Conservation (phyloP, 1,140 invertebrate species). For the Stenopsyche tienmushanensis region DNA sequence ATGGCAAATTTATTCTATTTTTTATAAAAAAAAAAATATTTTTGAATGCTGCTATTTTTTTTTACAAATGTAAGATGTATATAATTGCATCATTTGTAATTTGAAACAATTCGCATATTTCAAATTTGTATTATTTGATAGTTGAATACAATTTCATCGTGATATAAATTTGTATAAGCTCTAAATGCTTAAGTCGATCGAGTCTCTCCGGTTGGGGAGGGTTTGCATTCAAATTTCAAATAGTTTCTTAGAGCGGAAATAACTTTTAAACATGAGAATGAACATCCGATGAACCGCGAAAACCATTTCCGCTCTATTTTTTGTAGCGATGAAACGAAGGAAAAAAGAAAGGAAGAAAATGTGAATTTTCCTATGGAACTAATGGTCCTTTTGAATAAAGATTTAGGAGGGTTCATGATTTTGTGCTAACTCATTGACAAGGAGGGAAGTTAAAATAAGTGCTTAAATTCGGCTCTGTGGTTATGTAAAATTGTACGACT, state of each 20-base stretch:
- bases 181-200: no score
- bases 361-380: constrained; percentile 26
- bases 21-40: no score
- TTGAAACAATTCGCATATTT: no score
- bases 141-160: no score
- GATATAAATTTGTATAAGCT: no score
- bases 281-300: constrained; percentile 26
- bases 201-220: no score
- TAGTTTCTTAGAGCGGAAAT: constrained; percentile 14
- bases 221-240: constrained; percentile 19
- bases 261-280: constrained; percentile 23
- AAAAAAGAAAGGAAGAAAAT: constrained; percentile 6
- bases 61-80: no score
- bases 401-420: constrained; percentile 17
- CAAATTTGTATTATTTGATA: no score
- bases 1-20: no score
- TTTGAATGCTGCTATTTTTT: no score
- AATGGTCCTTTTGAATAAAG: constrained; percentile 30
- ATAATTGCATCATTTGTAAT: no score
- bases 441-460: constrained; percentile 16
- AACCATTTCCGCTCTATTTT: constrained; percentile 26
- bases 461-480: neutral
- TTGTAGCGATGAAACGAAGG: constrained; percentile 9
- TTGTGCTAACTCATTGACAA: constrained; percentile 26
- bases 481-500: neutral